A percentile compares a stretch with the other conserved stretches of the same genome.
These are phyloP conservation scores for Caretta caretta DNA, from an alignment of 2,113 vertebrate species.

Conservation along the genomic window DNA sequence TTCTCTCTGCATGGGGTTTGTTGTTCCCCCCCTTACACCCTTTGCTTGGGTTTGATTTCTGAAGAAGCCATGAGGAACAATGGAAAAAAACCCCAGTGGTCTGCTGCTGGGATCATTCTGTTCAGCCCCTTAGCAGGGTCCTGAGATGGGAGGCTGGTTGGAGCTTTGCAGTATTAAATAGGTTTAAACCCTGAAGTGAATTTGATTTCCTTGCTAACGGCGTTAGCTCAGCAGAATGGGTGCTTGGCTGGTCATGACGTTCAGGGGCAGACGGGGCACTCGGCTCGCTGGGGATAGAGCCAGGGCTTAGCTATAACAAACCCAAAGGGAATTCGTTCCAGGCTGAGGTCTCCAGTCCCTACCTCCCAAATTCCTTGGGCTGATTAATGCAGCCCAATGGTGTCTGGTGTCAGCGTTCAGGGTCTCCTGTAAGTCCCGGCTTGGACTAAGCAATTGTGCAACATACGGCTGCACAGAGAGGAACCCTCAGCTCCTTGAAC, in stretches of 20 bases:
- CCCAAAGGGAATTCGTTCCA: background rate
- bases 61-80: background rate
- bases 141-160: background rate
- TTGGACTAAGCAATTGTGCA: background rate
- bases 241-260: background rate
- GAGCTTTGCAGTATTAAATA: background rate
- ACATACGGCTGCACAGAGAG: background rate
- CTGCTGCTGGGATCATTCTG: background rate
- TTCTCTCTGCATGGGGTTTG: background rate
- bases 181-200: background rate
- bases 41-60: too few species aligned
- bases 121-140: background rate
- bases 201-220: background rate
- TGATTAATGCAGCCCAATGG: slow-evolving; percentile 11
- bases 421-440: background rate
- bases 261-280: background rate
- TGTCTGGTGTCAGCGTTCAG: slow-evolving; percentile 29
- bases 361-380: background rate
- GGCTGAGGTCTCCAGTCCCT: background rate
- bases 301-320: background rate
- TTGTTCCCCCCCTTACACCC: too few species aligned
- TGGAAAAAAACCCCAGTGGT: background rate
- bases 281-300: background rate
- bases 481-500: background rate
- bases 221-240: background rate